Evolutionary conservation across 2,113 vertebrate genomes (phyloP).

Genomic region (Larimichthys polyactis): DNA sequence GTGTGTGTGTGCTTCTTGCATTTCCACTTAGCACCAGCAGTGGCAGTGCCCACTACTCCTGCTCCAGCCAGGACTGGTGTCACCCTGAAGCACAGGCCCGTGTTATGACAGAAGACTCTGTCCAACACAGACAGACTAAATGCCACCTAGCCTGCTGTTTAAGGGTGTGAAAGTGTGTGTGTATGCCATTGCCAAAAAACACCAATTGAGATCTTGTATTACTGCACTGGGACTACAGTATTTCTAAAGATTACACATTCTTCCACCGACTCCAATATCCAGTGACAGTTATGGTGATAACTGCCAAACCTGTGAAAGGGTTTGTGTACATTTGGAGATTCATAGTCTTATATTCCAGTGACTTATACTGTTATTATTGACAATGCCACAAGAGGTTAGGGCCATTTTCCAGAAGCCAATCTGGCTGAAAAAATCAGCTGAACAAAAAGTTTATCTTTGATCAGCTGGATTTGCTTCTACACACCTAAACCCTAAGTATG

Average conservation of each 20-base stretch:
- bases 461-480: background rate
- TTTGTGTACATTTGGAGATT: slow-evolving; percentile 38
- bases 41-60: slow-evolving; percentile 26
- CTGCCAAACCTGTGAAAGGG: slow-evolving; percentile 40
- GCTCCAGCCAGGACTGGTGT: slow-evolving; percentile 40
- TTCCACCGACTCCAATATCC: slow-evolving; percentile 30
- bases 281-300: slow-evolving; percentile 40
- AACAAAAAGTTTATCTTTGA: background rate
- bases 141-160: slow-evolving; percentile 48
- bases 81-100: slow-evolving; percentile 32
- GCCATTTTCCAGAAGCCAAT: slow-evolving; percentile 14
- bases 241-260: slow-evolving; percentile 35
- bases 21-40: slow-evolving; percentile 17
- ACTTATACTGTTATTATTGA: slow-evolving; percentile 37
- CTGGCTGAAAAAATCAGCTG: slow-evolving; percentile 13
- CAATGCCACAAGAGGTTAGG: slow-evolving; percentile 13
- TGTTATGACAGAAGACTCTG: slow-evolving; percentile 31
- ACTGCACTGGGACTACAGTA: slow-evolving; percentile 8
- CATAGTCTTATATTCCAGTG: slow-evolving; percentile 20
- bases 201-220: slow-evolving; percentile 16
- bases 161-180: slow-evolving; percentile 32
- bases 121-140: slow-evolving; percentile 49
- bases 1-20: background rate
- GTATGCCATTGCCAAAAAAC: slow-evolving; percentile 32
- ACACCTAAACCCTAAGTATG: background rate